Evolutionary conservation across 2,888 invertebrate genomes (phyloP).

Genomic region (Aromia moschata): DNA sequence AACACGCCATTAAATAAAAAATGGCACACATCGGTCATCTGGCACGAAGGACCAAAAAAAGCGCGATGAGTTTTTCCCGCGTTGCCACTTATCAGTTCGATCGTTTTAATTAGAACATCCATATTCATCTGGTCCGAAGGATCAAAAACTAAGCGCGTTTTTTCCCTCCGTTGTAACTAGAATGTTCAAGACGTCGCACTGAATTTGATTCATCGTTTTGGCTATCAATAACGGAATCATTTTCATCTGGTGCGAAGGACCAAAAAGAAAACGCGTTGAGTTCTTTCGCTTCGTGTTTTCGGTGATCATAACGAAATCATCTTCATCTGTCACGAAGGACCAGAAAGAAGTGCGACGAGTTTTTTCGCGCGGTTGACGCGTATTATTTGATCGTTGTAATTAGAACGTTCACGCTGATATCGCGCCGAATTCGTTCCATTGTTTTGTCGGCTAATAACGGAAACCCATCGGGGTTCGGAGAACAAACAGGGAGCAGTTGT

Average conservation of each 20-base stretch:
- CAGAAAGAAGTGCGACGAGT: not conserved
- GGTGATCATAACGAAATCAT: too few species aligned
- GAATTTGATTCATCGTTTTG: too few species aligned
- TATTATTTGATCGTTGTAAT: conserved; percentile 6
- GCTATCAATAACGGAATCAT: too few species aligned
- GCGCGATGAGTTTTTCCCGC: not conserved
- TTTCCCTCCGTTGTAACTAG: too few species aligned
- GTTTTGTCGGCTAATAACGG: conserved; percentile 25
- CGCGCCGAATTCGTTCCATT: conserved; percentile 16
- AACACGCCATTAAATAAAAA: conserved; percentile 18
- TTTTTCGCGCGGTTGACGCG: not conserved
- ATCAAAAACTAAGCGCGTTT: too few species aligned
- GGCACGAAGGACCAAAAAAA: conserved; percentile 7
- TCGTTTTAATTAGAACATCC: too few species aligned
- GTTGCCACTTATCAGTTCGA: too few species aligned
- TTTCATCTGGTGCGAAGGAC: too few species aligned
- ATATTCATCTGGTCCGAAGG: too few species aligned
- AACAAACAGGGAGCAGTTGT: conserved; percentile 33
- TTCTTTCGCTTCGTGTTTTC: too few species aligned
- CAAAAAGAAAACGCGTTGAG: too few species aligned
- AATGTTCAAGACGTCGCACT: too few species aligned
- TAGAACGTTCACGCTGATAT: conserved; percentile 10
- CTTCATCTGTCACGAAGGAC: conserved; percentile 4
- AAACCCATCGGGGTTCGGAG: conserved; percentile 17
- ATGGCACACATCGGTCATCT: conserved; percentile 9